phyloP scores from a whole-genome alignment of 1,140 invertebrate genomes.

The Atta colombica region DNA sequence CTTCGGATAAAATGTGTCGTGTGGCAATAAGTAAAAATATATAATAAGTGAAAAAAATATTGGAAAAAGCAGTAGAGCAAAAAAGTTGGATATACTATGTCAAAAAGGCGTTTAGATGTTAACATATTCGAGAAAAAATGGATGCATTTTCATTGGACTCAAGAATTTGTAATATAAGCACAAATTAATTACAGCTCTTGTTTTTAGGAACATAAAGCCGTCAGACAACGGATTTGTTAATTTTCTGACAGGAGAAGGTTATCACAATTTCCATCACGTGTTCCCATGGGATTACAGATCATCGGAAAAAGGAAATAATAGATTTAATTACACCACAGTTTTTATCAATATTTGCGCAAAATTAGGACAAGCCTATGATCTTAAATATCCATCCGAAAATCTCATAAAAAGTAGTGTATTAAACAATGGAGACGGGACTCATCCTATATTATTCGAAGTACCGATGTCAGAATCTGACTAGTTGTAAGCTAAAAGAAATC shows the following conservation, averaged over 20 bases:
- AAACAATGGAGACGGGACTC: conserved; percentile 84
- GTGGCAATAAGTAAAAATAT: too few relatives aligned
- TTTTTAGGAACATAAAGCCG: background rate
- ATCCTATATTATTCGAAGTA: conserved; percentile 12
- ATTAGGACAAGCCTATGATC: conserved; percentile 89
- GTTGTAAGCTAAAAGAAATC: too few relatives aligned
- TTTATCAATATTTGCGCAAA: conserved; percentile 87
- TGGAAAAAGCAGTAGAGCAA: too few relatives aligned
- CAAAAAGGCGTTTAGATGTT: too few relatives aligned
- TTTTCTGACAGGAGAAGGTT: conserved; percentile 86
- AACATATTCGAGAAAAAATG: too few relatives aligned
- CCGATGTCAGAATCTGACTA: background rate
- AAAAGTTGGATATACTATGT: too few relatives aligned
- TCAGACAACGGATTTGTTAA: background rate
- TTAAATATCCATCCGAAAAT: conserved; percentile 88
- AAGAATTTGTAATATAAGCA: background rate
- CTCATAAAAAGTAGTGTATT: conserved; percentile 86
- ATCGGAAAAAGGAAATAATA: conserved; percentile 88
- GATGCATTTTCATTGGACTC: background rate
- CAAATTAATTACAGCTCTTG: background rate
- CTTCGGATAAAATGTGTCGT: too few relatives aligned
- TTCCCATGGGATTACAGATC: conserved; percentile 93
- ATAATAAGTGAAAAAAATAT: too few relatives aligned
- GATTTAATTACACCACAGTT: conserved; percentile 86
- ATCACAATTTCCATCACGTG: conserved; percentile 93